Conservation (phyloP, 2,888 invertebrate genomes). For the Eumerus sabulonum region DNA sequence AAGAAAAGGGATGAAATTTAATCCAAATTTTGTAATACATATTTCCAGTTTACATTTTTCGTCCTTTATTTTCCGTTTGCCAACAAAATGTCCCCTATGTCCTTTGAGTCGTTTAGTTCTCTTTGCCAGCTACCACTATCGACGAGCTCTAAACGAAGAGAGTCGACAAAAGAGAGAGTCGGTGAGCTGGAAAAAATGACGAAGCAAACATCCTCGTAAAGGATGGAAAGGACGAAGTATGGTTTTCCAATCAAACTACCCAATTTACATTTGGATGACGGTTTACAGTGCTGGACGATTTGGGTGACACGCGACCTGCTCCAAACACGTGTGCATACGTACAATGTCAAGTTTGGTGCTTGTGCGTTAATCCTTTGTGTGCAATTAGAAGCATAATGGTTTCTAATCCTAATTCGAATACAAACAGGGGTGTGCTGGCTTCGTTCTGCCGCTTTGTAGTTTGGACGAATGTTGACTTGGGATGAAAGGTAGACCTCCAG, state of each 20-base stretch:
- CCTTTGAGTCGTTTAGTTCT: slow-evolving; percentile 1
- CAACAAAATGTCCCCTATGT: no score
- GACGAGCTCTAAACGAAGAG: slow-evolving; percentile 3
- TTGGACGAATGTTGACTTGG: no score
- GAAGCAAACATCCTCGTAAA: neutral
- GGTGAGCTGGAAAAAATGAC: neutral
- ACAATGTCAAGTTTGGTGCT: slow-evolving; percentile 52
- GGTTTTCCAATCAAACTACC: slow-evolving; percentile 33
- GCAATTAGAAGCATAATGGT: slow-evolving; percentile 52
- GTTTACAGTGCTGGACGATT: slow-evolving; percentile 16
- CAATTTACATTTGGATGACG: slow-evolving; percentile 15
- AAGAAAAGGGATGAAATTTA: slow-evolving; percentile 57
- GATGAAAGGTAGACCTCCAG: no score
- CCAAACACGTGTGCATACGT: slow-evolving; percentile 60
- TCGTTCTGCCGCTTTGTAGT: neutral
- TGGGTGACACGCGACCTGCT: slow-evolving; percentile 54
- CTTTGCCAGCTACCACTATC: no score
- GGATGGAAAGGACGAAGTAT: slow-evolving; percentile 1
- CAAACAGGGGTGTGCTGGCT: neutral
- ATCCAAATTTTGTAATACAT: slow-evolving; percentile 41
- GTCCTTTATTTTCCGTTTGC: neutral
- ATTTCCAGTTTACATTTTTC: no score
- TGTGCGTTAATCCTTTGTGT: slow-evolving; percentile 54
- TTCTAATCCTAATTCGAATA: slow-evolving; percentile 45
- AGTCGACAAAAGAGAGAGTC: slow-evolving; percentile 3